Conservation (phyloP, 2,113 vertebrate genomes). For the Cyprinodon tularosa region DNA sequence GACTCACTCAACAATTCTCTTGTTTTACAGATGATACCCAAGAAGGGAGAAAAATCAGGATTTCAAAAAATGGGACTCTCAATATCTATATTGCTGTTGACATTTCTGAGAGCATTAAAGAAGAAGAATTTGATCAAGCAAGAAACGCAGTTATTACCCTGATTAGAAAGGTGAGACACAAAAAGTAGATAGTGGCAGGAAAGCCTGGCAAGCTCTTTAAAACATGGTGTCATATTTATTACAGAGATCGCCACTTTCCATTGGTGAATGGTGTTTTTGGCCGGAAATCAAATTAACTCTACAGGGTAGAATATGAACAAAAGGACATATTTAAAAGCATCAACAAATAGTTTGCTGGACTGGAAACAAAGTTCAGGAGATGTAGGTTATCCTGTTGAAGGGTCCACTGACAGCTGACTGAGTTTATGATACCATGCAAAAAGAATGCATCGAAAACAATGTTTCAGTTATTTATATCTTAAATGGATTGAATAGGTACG, state of each 20-base stretch:
- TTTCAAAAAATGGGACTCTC: slow-evolving; percentile 65
- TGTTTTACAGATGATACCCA: slow-evolving; percentile 58
- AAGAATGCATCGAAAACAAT: background rate
- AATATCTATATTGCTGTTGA: slow-evolving; percentile 81
- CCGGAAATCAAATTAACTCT: too few species aligned
- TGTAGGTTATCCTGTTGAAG: too few species aligned
- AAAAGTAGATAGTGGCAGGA: background rate
- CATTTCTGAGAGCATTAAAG: slow-evolving; percentile 73
- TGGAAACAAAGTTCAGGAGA: too few species aligned
- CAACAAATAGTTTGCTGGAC: too few species aligned
- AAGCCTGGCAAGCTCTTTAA: background rate
- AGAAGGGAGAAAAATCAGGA: slow-evolving; percentile 50
- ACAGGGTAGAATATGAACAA: too few species aligned
- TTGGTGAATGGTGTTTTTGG: too few species aligned
- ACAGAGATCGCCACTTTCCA: too few species aligned
- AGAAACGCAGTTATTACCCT: slow-evolving; percentile 45
- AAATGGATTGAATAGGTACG: background rate
- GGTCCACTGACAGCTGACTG: too few species aligned
- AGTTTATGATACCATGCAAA: too few species aligned
- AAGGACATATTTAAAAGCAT: too few species aligned
- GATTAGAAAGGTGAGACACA: slow-evolving; percentile 69
- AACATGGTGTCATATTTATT: background rate
- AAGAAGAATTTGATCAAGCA: background rate
- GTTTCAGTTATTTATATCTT: background rate
- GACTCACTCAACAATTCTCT: background rate